These are phyloP conservation scores for Emys orbicularis DNA, from an alignment of 2,797 vertebrate species.

Conservation along the genomic window DNA sequence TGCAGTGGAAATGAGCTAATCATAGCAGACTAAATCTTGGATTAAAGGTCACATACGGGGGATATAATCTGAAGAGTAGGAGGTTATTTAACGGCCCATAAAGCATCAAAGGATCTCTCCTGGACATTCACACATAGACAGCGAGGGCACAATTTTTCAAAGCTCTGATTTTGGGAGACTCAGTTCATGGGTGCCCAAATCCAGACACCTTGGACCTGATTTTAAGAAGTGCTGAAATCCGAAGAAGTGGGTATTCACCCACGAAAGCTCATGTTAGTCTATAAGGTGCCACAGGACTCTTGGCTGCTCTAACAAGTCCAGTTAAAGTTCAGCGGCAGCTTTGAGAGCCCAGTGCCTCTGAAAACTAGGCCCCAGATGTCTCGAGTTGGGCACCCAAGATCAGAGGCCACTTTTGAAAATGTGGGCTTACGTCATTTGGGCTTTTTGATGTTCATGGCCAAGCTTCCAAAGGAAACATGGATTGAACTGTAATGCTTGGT, in stretches of 20 bases:
- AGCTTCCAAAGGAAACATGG: too few species aligned
- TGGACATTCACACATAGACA: neutral
- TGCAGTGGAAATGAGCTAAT: neutral
- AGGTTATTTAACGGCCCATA: neutral
- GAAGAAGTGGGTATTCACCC: too few species aligned
- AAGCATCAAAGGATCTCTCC: neutral
- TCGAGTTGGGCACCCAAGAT: neutral
- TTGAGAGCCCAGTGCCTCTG: neutral
- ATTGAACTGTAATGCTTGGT: too few species aligned
- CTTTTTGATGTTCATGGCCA: too few species aligned
- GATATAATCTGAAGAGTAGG: neutral
- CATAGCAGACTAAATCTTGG: neutral
- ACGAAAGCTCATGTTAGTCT: too few species aligned
- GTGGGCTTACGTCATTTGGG: too few species aligned
- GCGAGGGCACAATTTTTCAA: neutral
- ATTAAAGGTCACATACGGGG: neutral
- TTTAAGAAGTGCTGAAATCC: neutral
- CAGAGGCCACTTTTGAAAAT: too few species aligned
- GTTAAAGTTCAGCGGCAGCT: neutral
- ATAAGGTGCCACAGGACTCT: too few species aligned
- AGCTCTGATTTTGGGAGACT: neutral
- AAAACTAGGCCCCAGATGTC: neutral
- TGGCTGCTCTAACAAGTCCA: neutral
- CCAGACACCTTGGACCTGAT: neutral
- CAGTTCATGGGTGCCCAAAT: neutral